Base-by-base conservation (phyloP, 2,888 invertebrate species). In the Sminthurides aquaticus region DNA sequence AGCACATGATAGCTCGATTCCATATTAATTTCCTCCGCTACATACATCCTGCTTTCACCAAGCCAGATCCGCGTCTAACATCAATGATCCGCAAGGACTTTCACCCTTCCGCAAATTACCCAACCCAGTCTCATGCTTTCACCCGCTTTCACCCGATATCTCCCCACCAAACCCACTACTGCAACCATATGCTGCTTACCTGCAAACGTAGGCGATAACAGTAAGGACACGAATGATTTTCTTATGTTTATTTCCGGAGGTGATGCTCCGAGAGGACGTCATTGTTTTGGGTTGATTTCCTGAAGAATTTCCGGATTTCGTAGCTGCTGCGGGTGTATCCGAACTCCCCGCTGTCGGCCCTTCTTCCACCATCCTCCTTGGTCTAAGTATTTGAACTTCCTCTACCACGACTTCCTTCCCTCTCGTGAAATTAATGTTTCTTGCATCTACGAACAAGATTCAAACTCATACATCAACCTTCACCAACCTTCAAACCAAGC, bases 201-300 rank as follows among this genome's bases (percentile, higher is more conserved):
- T 64, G 61, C 81, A 76, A 1, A 81, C 79, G 71, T 81, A 81
- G 15, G 80, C 80, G 57, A 81, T 72, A 24, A 81, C 81, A 20
- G 81, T 81, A 20, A 81, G 78, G 60, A 81, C 76, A 18, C 81
- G 77, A 24, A 81, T 77, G 76, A 81, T 78, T 74, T 81, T 81
- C n/a, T 67, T 64, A 59, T 71, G 69, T 43, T 69, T 69, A 60
- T 69, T 67, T 25, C 68, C 67, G 56, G 68, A 70, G 20, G 15
- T 52, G 22, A 52, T 52, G 20, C 20, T 52, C 5, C 52, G 52
- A 52, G 52, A 15, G 15, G 52, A 52, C 8, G 52, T 52, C 52
- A 52, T 52, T 52, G 52, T 52, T 52, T 52, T 52, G 8, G 52
- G 11, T 52, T 52, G 52, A 52, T 52, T 52, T 52, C 52, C 52